phyloP scores from a whole-genome alignment of 2,113 vertebrate genomes.

The Lontra canadensis region DNA sequence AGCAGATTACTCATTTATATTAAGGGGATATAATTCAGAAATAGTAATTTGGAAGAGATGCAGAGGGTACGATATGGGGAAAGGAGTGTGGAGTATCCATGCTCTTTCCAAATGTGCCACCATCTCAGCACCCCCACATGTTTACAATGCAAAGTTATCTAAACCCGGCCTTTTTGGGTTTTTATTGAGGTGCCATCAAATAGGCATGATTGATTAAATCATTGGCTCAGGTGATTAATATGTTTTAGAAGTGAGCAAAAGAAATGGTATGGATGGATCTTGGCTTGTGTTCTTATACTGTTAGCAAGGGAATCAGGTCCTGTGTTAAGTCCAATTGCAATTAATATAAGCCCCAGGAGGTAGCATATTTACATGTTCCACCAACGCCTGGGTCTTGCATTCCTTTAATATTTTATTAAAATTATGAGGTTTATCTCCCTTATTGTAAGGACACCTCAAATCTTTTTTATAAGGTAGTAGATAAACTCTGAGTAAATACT shows the following conservation, averaged over 20 bases:
- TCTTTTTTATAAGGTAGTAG: neutral
- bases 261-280: neutral
- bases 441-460: neutral
- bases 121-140: neutral
- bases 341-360: neutral
- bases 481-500: slow-evolving; percentile 28
- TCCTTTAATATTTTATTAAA: slow-evolving; percentile 21
- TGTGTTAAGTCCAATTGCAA: neutral
- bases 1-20: neutral
- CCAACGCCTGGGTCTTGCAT: neutral
- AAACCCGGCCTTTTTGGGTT: neutral
- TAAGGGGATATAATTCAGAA: neutral
- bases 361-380: neutral
- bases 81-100: neutral
- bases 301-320: neutral
- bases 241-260: neutral
- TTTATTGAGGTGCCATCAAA: neutral
- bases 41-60: neutral
- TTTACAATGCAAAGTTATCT: neutral
- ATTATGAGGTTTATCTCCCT: neutral
- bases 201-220: neutral
- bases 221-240: neutral
- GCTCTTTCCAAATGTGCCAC: neutral
- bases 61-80: neutral
- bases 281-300: neutral